Evolutionary conservation across 2,888 invertebrate genomes (phyloP).

Genomic region (Epistrophe grossulariae): DNA sequence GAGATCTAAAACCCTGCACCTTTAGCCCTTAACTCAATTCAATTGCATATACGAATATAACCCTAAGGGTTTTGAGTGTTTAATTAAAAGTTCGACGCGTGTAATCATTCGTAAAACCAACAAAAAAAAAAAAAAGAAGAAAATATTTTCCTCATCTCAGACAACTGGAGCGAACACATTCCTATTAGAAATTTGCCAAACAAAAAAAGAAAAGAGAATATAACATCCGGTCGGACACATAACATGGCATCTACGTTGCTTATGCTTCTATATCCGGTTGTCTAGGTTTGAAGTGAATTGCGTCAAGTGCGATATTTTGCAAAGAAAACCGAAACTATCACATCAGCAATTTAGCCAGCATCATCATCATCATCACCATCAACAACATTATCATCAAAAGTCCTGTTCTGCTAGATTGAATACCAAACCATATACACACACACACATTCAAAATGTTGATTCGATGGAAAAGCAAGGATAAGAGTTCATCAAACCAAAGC

Average conservation of each 20-base stretch:
- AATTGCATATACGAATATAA: neutral
- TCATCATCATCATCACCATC: slow-evolving; percentile 37
- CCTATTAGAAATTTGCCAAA: slow-evolving; percentile 36
- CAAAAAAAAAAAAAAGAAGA: slow-evolving; percentile 13
- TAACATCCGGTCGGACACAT: slow-evolving; percentile 43
- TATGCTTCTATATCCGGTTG: slow-evolving; percentile 17
- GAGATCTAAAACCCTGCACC: slow-evolving; percentile 26
- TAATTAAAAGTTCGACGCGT: slow-evolving; percentile 68
- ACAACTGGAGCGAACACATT: slow-evolving; percentile 24
- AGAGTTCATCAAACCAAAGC: slow-evolving; percentile 87
- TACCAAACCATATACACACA: slow-evolving; percentile 43
- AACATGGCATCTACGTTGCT: slow-evolving; percentile 60
- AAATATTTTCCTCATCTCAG: slow-evolving; percentile 12
- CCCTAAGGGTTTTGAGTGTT: slow-evolving; percentile 38
- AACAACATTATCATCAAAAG: slow-evolving; percentile 43
- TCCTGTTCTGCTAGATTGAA: slow-evolving; percentile 45
- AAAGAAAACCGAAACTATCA: slow-evolving; percentile 40
- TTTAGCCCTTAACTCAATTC: slow-evolving; percentile 17
- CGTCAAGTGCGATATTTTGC: slow-evolving; percentile 48
- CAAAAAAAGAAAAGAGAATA: neutral
- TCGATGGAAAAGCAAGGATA: slow-evolving; percentile 94
- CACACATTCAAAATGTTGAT: slow-evolving; percentile 87
- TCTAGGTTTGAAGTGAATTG: slow-evolving; percentile 54
- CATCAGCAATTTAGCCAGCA: slow-evolving; percentile 11
- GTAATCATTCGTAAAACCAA: slow-evolving; percentile 37